Evolutionary conservation across 2,888 invertebrate genomes (phyloP).

Genomic region (Psylliodes chrysocephalus): DNA sequence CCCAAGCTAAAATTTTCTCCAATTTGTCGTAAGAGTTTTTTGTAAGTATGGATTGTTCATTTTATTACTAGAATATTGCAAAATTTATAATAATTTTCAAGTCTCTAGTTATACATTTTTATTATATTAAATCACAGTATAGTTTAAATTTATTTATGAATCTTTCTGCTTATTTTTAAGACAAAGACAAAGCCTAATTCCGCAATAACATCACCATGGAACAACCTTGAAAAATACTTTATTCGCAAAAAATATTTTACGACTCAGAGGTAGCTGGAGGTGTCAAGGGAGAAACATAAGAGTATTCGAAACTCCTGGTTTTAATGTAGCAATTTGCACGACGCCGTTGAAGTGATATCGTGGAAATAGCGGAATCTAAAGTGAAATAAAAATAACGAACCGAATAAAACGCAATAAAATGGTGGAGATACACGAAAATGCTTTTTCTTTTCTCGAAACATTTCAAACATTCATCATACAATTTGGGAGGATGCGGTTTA

Average conservation of each 20-base stretch:
- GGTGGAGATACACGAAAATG: constrained; percentile 49
- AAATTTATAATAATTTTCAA: too few species aligned
- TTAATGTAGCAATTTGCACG: constrained; percentile 29
- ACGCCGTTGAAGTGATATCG: constrained; percentile 30
- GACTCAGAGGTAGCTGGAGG: background rate
- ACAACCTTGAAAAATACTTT: background rate
- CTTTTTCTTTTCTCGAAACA: constrained; percentile 44
- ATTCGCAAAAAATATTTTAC: background rate
- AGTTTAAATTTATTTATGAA: too few species aligned
- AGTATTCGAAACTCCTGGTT: constrained; percentile 17
- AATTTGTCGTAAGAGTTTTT: too few species aligned
- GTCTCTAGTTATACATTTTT: too few species aligned
- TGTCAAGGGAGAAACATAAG: background rate
- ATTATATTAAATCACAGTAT: too few species aligned
- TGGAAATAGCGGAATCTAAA: constrained; percentile 28
- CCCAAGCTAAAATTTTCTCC: too few species aligned
- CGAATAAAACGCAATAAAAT: constrained; percentile 47
- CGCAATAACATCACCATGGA: too few species aligned
- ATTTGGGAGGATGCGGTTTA: constrained; percentile 32
- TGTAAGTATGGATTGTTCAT: too few species aligned
- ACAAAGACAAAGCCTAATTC: too few species aligned
- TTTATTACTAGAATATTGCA: too few species aligned
- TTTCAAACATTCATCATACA: constrained; percentile 49
- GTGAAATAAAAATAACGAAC: constrained; percentile 47
- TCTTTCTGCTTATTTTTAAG: too few species aligned